Base-by-base conservation (phyloP, 2,888 invertebrate genomes). In the Mactromeris polynyma region DNA sequence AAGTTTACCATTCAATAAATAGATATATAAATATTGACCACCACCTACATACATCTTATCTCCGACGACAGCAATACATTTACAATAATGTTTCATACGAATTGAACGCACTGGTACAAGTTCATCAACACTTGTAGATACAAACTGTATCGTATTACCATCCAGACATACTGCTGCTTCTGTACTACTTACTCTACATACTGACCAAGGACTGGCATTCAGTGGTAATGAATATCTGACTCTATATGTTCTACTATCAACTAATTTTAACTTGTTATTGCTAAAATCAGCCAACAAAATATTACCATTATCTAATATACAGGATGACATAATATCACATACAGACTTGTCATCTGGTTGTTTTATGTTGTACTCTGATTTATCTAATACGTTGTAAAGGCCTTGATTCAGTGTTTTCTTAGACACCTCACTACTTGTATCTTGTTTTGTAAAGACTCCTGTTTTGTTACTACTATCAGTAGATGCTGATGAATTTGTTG, bases 251-350 rank as follows among this genome's bases (percentile, higher is more conserved):
- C n/a, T 38, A 58, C 38, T 21, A 51, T 81, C 40, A 58, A 81
- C 38, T 19, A 58, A 36, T 11, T 58, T 81, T 1, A 81, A 17
- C 36, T 81, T 58, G 46, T 36, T 36, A 58, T 81, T 81, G 1
- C 1, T 9, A 11, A 7, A 21, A 51, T 81, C 81, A 51, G 38
- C 58, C 81, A 81, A 58, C 19, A 81, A n/a, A 1, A 81, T 81
- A 64, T 81, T 36, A 21, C 81, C 81, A 36, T 31, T n/a, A 36
- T 81, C 81, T 36, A 81, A n/a, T 21, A 81, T 58, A 36, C 81
- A 81, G 2, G 38, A 33, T 38, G 81, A 81, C 58, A 36, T 38
- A 19, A 81, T 64, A 81, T 58, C n/a, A n/a, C 81, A 81, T 2
- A 1, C 11, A 2, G 1, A 17, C 46, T 46, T 1, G 17, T 46